Evolutionary conservation across 2,888 invertebrate genomes (phyloP), one percentile per base, ranked within the genome.

Genomic region (Barypeithes pellucidus): DNA sequence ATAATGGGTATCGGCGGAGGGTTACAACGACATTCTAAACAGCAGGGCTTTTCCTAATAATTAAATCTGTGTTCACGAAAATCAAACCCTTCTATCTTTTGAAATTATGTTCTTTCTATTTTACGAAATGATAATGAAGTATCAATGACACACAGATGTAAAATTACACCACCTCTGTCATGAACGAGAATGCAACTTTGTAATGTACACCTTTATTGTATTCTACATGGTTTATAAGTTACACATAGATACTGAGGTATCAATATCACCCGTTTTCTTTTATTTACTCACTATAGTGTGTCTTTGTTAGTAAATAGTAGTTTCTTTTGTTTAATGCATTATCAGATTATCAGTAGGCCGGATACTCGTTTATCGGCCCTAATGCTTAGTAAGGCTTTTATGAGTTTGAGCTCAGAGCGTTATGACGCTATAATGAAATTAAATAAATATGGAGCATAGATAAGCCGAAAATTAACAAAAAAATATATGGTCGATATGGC

Each of bases 261-360:
- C 29, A 29, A 8, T 60, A 60, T 60, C 41, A 12, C n/a, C 39
- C 22, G 41, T 9, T 20, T 41, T 45, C 14, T 45, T 24, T 16
- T 24, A 43, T 43, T n/a, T 61, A 61, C 22, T 61, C 61, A 61
- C 18, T 16, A 54, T 52, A 22, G 52, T 12, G 29, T 29, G 9
- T 33, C 54, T 61, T 9, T 61, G 61, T 45, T 61, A 14, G 24
- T 61, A 61, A 61, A 61, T 45, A 61, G 45, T 60, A 11, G 41
- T 43, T 59, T 67, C 70, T 71, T 68, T 71, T 71, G 70, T 71
- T 71, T 45, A 45, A 71, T 20, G 22, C 24, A 65, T 66, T 71
- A 63, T 70, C 70, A 45, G 16, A 29, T 50, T 50, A 57, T 57
- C 54, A 57, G 29, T 29, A 47, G 60, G 52, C 72, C 66, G 67